These are phyloP conservation scores for Aphelenchoides avenae DNA, from an alignment of 1,140 invertebrate genomes.

Conservation along the genomic window DNA sequence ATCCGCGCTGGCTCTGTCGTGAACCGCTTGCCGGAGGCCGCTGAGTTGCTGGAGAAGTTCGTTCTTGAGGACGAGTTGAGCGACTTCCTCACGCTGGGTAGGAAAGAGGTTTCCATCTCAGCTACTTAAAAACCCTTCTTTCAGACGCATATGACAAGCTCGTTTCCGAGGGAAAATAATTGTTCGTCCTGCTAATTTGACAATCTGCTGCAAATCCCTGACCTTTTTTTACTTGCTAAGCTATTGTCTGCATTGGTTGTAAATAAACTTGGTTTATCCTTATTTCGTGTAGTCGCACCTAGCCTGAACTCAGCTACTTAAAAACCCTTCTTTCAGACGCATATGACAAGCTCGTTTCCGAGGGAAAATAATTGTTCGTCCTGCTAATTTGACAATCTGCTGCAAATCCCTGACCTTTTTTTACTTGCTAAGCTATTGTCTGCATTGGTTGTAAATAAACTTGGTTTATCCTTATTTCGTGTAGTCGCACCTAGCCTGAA, in stretches of 20 bases:
- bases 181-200: too few species aligned
- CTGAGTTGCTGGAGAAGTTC: conserved; percentile 56
- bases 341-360: conserved; percentile 55
- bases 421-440: too few species aligned
- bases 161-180: conserved; percentile 55
- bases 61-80: conserved; percentile 51
- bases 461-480: too few species aligned
- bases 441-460: too few species aligned
- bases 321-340: background rate
- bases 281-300: too few species aligned
- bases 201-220: too few species aligned
- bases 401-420: too few species aligned
- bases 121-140: background rate
- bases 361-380: conserved; percentile 49
- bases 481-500: too few species aligned
- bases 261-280: too few species aligned
- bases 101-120: conserved; percentile 13
- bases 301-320: background rate
- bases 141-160: conserved; percentile 46
- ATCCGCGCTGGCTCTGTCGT: conserved; percentile 58
- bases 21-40: conserved; percentile 54
- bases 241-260: too few species aligned
- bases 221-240: too few species aligned
- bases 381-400: too few species aligned
- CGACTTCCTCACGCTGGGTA: conserved; percentile 55